Evolutionary conservation across 2,797 vertebrate species (phyloP).

Genomic region (Myotis planiceps): DNA sequence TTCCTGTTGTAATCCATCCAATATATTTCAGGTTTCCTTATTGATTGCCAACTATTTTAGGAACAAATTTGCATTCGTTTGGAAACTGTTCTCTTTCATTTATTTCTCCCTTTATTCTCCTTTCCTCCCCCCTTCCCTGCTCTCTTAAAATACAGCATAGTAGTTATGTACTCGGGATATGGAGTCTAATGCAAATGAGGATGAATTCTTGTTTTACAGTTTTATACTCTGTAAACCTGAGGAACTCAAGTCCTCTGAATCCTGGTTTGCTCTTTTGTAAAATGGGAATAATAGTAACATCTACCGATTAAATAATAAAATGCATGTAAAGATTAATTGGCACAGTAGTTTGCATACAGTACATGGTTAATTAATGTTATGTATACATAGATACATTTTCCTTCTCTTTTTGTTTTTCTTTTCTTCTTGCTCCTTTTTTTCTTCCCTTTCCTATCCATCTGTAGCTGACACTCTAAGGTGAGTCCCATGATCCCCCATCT

Average conservation of each 20-base stretch:
- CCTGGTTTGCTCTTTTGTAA: conserved; percentile 17
- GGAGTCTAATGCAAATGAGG: background rate
- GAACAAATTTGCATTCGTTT: conserved; percentile 30
- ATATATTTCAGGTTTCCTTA: background rate
- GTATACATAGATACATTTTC: background rate
- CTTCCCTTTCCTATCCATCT: background rate
- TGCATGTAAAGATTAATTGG: background rate
- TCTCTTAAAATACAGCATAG: background rate
- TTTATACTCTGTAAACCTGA: background rate
- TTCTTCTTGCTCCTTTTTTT: background rate
- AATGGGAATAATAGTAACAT: background rate
- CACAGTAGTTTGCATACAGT: background rate
- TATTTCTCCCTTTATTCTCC: background rate
- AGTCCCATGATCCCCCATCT: no score
- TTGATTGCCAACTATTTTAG: background rate
- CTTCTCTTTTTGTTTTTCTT: background rate
- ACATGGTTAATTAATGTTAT: background rate
- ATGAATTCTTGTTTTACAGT: background rate
- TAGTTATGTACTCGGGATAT: background rate
- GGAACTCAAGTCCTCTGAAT: conserved; percentile 8
- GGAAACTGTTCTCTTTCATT: background rate
- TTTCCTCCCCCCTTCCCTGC: background rate
- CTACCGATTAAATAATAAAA: background rate
- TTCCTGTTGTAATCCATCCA: conserved; percentile 24
- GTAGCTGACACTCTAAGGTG: background rate